phyloP scores from a whole-genome alignment of 2,113 vertebrate genomes.

The Lamprotornis superbus region DNA sequence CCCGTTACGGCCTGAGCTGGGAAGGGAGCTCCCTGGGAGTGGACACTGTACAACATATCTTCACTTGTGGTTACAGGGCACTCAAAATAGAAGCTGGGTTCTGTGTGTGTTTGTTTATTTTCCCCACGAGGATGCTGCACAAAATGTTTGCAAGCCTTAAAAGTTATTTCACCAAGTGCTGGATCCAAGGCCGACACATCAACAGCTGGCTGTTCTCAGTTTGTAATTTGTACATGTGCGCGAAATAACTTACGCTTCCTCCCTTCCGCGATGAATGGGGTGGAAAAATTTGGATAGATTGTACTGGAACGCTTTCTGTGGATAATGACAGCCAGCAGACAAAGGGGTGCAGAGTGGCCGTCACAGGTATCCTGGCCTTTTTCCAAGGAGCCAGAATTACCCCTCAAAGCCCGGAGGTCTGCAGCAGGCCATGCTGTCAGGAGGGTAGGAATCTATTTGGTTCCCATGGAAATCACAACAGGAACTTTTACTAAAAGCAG shows the following conservation, averaged over 20 bases:
- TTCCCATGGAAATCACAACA: not conserved
- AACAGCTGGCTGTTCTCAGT: not conserved
- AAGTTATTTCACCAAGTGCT: too few relatives aligned
- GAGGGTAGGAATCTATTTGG: fast-evolving
- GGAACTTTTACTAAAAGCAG: not conserved
- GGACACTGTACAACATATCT: fast-evolving
- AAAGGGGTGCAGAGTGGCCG: not conserved
- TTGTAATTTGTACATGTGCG: too few relatives aligned
- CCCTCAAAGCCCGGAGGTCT: too few relatives aligned
- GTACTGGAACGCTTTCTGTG: fast-evolving
- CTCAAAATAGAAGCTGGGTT: not conserved
- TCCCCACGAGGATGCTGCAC: too few relatives aligned
- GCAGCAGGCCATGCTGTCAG: fast-evolving
- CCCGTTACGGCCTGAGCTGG: fast-evolving
- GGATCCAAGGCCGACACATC: not conserved
- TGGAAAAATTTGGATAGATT: fast-evolving
- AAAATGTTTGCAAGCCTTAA: not conserved
- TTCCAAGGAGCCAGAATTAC: not conserved
- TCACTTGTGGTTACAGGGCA: fast-evolving
- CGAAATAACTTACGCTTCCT: not conserved
- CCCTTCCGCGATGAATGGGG: fast-evolving
- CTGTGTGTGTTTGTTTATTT: not conserved
- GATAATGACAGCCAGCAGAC: not conserved
- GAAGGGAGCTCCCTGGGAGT: not conserved
- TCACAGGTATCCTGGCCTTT: fast-evolving